phyloP scores from a whole-genome alignment of 2,888 invertebrate genomes.

The Troides aeacus region DNA sequence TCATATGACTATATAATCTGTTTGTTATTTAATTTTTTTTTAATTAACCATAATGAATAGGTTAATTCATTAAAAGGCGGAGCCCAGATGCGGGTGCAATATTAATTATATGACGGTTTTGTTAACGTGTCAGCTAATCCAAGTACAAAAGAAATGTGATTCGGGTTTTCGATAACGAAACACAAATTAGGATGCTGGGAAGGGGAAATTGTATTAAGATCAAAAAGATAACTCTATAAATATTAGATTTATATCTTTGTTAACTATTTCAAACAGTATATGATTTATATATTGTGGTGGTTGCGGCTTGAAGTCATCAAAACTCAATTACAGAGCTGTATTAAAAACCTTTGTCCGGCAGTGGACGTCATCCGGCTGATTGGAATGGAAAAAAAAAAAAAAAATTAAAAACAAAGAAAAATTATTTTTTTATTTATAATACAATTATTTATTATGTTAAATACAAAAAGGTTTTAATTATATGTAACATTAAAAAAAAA shows the following conservation, averaged over 20 bases:
- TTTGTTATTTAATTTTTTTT: conserved; percentile 9
- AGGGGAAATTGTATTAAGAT: conserved; percentile 30
- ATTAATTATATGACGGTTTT: conserved; percentile 43
- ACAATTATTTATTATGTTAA: no score
- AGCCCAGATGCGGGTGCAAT: conserved; percentile 34
- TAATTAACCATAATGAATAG: conserved; percentile 11
- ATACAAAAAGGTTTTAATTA: no score
- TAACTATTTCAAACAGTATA: not conserved
- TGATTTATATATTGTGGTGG: no score
- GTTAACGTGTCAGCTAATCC: conserved; percentile 30
- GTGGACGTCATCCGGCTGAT: no score
- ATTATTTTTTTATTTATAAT: no score
- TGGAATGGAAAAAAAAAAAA: no score
- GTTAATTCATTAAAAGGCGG: conserved; percentile 1
- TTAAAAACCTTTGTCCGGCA: no score
- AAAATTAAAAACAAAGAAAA: no score
- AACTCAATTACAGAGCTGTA: no score
- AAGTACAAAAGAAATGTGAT: conserved; percentile 42
- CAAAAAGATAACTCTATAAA: conserved; percentile 13
- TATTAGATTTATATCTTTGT: not conserved
- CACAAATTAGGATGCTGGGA: conserved; percentile 32
- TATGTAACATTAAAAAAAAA: no score
- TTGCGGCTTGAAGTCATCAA: no score
- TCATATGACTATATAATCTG: not conserved
- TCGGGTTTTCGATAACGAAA: conserved; percentile 52